Evolutionary conservation across 2,113 vertebrate species (phyloP), one percentile per base, ranked within the genome.

Genomic region (Corythornis cristatus): DNA sequence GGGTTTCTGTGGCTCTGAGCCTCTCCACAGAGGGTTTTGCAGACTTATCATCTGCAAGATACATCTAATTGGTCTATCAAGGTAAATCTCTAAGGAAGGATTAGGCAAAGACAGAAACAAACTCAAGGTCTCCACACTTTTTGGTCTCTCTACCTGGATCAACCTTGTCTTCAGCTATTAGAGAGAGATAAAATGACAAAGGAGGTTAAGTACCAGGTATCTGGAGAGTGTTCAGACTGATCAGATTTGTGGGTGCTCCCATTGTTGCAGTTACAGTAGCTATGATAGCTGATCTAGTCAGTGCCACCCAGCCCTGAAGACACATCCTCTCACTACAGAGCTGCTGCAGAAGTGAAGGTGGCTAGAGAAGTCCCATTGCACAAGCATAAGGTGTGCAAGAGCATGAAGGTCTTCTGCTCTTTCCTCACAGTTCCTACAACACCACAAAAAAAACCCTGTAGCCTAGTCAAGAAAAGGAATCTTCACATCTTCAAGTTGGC

Each of bases 31-130:
- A 72, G 35, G 54, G 35, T 62, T 95, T 12, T 76, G 33, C 62
- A 86, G 56, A 77, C 43, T 92, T 85, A 83, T 3, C 89, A 62
- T 45, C 75, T 73, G 77, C 51, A 58, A 83, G 74, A 87, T 31
- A 46, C 7, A 91, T 73, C 79, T 91, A 94, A 91, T 74, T 83
- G 78, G 60, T 70, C 75, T 76, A 83, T 74, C 74, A 72, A 95
- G 93, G 95, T 79, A 89, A 87, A 78, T 4, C 45, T 78, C 65
- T 61, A 51, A 68, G 29, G 70, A 75, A 81, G 57, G 31, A 35
- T 89, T n/a, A 68, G 73, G 21, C 18, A 25, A 33, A 62, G 33
- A 37, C 35, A 85, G 61, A 67, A 88, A 79, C 23, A 71, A 73
- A 56, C 48, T 60, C 29, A 25, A 86, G 26, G 68, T 67, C 26